Conservation (phyloP, 2,113 vertebrate species). For the Gobius niger region DNA sequence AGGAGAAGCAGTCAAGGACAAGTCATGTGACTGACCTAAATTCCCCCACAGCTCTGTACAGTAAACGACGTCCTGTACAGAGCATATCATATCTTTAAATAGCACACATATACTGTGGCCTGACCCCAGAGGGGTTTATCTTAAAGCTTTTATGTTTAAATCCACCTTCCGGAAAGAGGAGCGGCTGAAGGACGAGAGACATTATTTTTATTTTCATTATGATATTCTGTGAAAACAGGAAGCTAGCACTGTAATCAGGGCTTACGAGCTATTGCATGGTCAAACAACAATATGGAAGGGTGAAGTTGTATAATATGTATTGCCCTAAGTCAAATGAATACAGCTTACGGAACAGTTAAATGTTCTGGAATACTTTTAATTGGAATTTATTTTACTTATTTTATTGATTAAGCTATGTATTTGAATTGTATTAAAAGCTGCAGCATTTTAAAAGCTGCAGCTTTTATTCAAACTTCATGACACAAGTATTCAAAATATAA, state of each 20-base stretch:
- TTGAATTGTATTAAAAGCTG: too few species aligned
- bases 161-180: background rate
- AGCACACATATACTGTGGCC: background rate
- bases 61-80: constrained; percentile 1
- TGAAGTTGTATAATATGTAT: background rate
- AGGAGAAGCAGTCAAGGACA: constrained; percentile 4
- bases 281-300: background rate
- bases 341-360: background rate
- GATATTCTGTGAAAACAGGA: background rate
- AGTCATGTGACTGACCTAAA: constrained; percentile 40
- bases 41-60: background rate
- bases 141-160: constrained; percentile 1
- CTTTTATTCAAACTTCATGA: too few species aligned
- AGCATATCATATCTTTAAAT: constrained; percentile 17
- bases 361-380: too few species aligned
- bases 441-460: too few species aligned
- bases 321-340: background rate
- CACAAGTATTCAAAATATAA: too few species aligned
- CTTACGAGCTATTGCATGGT: background rate
- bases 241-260: background rate
- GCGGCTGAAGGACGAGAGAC: too few species aligned
- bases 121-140: constrained; percentile 12
- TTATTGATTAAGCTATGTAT: too few species aligned
- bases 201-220: background rate
- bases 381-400: too few species aligned